Evolutionary conservation across 2,113 vertebrate species (phyloP).

Genomic region (Syngnathus floridae): DNA sequence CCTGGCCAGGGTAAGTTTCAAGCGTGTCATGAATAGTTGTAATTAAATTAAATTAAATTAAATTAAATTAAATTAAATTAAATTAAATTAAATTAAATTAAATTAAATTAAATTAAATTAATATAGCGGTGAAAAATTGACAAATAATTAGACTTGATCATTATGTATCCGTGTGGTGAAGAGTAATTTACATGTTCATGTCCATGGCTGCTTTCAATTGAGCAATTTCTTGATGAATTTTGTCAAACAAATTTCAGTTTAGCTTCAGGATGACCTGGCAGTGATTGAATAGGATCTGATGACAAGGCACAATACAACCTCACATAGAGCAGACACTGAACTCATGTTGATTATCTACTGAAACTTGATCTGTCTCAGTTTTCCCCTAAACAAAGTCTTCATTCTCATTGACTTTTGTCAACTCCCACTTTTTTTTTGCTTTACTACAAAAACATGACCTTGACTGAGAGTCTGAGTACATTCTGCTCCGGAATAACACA

Average conservation of each 20-base stretch:
- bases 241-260: background rate
- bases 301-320: constrained; percentile 18
- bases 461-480: background rate
- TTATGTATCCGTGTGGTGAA: background rate
- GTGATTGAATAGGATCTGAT: constrained; percentile 14
- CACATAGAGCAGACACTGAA: constrained; percentile 17
- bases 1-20: constrained; percentile 76
- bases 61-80: background rate
- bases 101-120: background rate
- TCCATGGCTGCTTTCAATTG: background rate
- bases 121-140: background rate
- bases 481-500: background rate
- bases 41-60: no score
- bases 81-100: no score
- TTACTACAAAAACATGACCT: constrained; percentile 1
- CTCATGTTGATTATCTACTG: constrained; percentile 40
- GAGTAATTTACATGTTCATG: background rate
- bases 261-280: background rate
- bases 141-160: background rate
- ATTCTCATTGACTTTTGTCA: constrained; percentile 27
- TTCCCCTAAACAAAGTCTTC: constrained; percentile 46
- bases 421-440: background rate
- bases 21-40: background rate
- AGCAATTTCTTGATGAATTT: background rate
- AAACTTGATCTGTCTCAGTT: constrained; percentile 47